Evolutionary conservation across 2,113 vertebrate species (phyloP), one percentile per base, ranked within the genome.

Genomic region (Psittacus erithacus): DNA sequence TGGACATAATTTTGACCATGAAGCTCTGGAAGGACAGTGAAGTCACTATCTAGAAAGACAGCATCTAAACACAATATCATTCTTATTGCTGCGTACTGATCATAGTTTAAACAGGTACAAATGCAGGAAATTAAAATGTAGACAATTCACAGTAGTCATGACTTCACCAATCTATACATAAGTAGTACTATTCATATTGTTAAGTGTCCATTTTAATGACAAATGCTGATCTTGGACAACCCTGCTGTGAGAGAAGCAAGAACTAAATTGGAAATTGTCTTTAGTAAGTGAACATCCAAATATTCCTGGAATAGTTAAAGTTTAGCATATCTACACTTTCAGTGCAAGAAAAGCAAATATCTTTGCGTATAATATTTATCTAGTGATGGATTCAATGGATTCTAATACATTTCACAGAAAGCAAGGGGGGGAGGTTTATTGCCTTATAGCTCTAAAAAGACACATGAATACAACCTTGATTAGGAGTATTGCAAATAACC

Each of bases 381-480:
- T 73, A 67, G 25, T 29, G 28, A 62, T 19, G 17, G 15, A 82
- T 81, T 85, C 31, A 74, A 49, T 64, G 57, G 52, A 59, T 79
- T 92, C 41, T 17, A 67, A 57, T 29, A 38, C 33, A 68, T 73
- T 83, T 76, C 84, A 68, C n/a, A 76, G 71, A 75, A 92, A 88
- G 12, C 25, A 59, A 8, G 57, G 13, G 13, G 55, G 20, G 57
- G 20, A 59, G 57, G 33, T 92, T 92, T 94, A 89, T 92, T 95
- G 69, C 39, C 57, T 90, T 70, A 53, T 57, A 41, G 69, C 57
- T 75, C 41, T 93, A 74, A 93, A 85, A 94, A 88, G 62, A 84
- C 76, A 77, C 62, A 57, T 73, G 31, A 95, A 92, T 93, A 68
- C 17, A 94, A 74, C 43, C 76, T 95, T 94, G 47, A 97, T 88